Evolutionary conservation across 2,113 vertebrate species (phyloP).

Genomic region (Microcebus lehilahytsara): DNA sequence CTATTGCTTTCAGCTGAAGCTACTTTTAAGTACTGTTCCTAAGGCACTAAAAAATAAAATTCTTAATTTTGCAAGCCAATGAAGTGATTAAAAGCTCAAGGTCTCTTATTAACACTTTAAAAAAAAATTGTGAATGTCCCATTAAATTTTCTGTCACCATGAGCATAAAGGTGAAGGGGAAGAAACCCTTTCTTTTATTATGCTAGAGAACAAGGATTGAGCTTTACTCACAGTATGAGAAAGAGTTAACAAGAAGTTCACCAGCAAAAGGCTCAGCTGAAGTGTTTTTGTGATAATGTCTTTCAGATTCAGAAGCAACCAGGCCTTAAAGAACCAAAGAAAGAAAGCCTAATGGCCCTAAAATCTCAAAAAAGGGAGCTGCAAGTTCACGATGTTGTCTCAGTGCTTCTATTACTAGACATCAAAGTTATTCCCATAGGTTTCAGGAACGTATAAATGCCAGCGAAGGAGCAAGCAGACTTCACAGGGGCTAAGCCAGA

Average conservation of each 20-base stretch:
- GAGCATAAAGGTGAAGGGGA: neutral
- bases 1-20: neutral
- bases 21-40: neutral
- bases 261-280: neutral
- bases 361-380: slow-evolving; percentile 15
- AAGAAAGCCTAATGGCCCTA: slow-evolving; percentile 46
- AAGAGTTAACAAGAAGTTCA: slow-evolving; percentile 32
- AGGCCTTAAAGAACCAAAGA: slow-evolving; percentile 32
- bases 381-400: neutral
- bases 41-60: neutral
- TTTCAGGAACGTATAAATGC: slow-evolving; percentile 7
- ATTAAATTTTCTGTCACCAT: neutral
- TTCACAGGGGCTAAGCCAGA: slow-evolving; percentile 74
- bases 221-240: neutral
- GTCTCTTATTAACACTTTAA: neutral
- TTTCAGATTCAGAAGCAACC: slow-evolving; percentile 38
- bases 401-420: slow-evolving; percentile 35
- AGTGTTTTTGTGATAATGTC: slow-evolving; percentile 38
- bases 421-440: slow-evolving; percentile 48
- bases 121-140: neutral
- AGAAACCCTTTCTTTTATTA: neutral
- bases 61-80: slow-evolving; percentile 47
- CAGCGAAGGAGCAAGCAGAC: slow-evolving; percentile 73
- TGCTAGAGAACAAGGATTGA: neutral
- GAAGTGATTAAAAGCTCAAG: neutral